Conservation (phyloP, 2,888 invertebrate species). For the Linnaemya vulpina region DNA sequence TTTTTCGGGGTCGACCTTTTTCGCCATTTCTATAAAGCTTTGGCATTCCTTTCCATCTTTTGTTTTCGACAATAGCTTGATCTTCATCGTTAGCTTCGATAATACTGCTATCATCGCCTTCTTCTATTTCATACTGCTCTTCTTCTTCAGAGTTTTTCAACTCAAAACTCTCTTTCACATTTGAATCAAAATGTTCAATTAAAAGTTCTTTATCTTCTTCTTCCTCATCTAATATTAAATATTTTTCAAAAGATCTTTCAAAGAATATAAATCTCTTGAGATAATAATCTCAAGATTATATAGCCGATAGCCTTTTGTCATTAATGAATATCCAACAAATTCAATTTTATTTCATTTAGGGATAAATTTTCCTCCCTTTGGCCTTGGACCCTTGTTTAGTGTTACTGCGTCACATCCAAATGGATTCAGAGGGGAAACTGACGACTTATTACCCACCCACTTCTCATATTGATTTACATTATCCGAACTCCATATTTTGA, state of each 20-base stretch:
- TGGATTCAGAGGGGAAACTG: background rate
- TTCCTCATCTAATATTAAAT: too few relatives aligned
- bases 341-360: too few relatives aligned
- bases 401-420: background rate
- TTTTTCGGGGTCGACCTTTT: background rate
- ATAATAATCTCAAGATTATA: background rate
- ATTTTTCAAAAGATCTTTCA: background rate
- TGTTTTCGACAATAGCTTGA: background rate
- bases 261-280: background rate
- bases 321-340: too few relatives aligned
- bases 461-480: background rate
- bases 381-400: background rate
- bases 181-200: background rate
- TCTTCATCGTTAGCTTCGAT: background rate
- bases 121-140: too few relatives aligned
- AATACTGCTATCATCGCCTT: too few relatives aligned
- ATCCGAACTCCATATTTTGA: too few relatives aligned
- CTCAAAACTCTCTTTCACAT: background rate
- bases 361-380: too few relatives aligned
- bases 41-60: background rate
- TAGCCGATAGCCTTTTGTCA: background rate
- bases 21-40: background rate
- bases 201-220: background rate
- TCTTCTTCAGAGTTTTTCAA: too few relatives aligned
- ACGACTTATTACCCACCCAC: background rate